Conservation (phyloP, 2,797 vertebrate species). For the Rostrhamus sociabilis region DNA sequence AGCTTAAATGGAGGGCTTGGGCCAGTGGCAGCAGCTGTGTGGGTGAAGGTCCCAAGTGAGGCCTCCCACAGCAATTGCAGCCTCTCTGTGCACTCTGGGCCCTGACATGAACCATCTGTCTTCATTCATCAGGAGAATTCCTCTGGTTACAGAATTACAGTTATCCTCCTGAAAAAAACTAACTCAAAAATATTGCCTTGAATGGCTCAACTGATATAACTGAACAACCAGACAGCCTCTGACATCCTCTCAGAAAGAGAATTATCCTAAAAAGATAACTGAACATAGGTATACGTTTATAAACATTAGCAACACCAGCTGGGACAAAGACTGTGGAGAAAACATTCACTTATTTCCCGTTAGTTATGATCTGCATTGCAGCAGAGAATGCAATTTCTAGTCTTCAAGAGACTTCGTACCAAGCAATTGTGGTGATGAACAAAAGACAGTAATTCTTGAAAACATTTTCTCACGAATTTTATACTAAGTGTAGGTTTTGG, state of each 20-base stretch:
- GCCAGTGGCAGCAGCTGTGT: background rate
- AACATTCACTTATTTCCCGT: background rate
- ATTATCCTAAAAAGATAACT: background rate
- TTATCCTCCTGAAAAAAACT: background rate
- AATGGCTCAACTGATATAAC: background rate
- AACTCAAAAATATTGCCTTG: background rate
- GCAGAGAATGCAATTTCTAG: background rate
- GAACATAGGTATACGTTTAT: background rate
- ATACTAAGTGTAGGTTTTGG: background rate
- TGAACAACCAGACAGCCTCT: background rate
- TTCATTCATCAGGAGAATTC: background rate
- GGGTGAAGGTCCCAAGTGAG: background rate
- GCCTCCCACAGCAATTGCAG: background rate
- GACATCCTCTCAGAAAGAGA: background rate
- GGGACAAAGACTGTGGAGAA: background rate
- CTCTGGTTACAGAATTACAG: background rate
- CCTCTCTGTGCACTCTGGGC: accelerated
- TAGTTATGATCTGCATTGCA: background rate
- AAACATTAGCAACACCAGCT: background rate
- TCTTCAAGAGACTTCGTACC: background rate
- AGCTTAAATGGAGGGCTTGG: background rate
- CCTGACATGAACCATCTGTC: background rate
- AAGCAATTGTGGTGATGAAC: background rate
- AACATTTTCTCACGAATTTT: background rate
- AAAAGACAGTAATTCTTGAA: constrained; percentile 3